Percentiles rank a stretch among this genome's conserved stretches.
Conservation (phyloP, 2,888 invertebrate species). For the Dynastes tityus region DNA sequence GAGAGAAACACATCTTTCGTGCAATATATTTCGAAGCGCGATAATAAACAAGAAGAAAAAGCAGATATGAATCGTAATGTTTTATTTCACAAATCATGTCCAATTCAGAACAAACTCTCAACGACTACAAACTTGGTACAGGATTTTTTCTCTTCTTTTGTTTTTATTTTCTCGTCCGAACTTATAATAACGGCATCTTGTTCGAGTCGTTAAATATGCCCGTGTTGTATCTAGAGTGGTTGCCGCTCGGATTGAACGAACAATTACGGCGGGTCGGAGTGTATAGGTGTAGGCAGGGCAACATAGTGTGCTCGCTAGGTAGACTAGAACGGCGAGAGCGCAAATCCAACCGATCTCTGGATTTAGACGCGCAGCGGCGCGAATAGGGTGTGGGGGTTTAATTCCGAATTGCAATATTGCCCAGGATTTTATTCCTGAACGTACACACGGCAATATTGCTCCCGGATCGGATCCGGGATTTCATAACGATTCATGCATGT, state of each 20-base stretch:
- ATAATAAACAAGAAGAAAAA: neutral
- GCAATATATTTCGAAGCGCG: neutral
- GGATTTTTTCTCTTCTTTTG: neutral
- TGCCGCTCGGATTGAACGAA: slow-evolving; percentile 15
- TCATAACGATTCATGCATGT: slow-evolving; percentile 34
- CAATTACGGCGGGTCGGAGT: neutral
- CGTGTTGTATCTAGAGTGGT: slow-evolving; percentile 32
- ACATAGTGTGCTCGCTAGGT: neutral
- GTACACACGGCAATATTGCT: slow-evolving; percentile 41
- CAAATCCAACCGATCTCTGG: slow-evolving; percentile 34
- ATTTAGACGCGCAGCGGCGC: slow-evolving; percentile 20
- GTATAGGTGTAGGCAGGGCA: neutral
- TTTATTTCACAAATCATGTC: slow-evolving; percentile 8
- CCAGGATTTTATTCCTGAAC: slow-evolving; percentile 33
- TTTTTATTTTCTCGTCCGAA: slow-evolving; percentile 7
- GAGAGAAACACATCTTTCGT: neutral
- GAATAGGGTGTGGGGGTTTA: slow-evolving; percentile 32
- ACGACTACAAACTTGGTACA: neutral
- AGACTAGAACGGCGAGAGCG: slow-evolving; percentile 21
- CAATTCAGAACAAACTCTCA: neutral
- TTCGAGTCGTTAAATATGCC: slow-evolving; percentile 35
- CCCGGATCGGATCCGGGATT: slow-evolving; percentile 30
- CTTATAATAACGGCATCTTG: slow-evolving; percentile 32
- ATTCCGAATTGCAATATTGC: slow-evolving; percentile 39
- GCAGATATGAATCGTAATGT: neutral